Base-by-base conservation (phyloP, 1,140 invertebrate species). In the Nomia melanderi region DNA sequence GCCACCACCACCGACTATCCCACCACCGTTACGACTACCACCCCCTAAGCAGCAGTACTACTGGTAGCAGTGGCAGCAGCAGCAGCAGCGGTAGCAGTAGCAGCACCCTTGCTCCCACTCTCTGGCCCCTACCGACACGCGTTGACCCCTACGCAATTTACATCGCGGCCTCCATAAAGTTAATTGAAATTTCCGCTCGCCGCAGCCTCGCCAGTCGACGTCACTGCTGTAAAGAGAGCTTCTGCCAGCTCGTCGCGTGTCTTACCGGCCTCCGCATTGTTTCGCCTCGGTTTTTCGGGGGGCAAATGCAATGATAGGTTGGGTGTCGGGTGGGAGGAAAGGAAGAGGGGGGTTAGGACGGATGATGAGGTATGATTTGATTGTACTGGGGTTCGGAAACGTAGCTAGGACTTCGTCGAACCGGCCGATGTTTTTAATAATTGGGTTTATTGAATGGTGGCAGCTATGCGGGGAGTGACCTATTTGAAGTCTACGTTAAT, bases 81-180 rank as follows among this genome's bases (percentile, higher is more conserved):
- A 76, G 66, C 65, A 50, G 53, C 41, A 41, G 75, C 69, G 54
- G 75, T 66, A 44, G 69, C 63, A 74, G 54, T 59, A 56, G 44
- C 60, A 50, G 59, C 75, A 83, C 79, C 71, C 77, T 75, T 77
- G 75, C 84, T 79, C 83, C 79, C 72, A 76, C 71, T 77, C 74
- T 77, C 78, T 72, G 63, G 67, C 80, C 83, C 75, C 82, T 76
- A 75, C 83, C 78, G 71, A 82, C 84, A 85, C 84, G 72, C 81
- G 79, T 82, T 86, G 84, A 85, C 85, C 86, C 86, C 86, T 86
- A 86, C 85, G 81, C 85, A 86, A 86, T 87, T 87, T 87, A 87
- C 86, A 86, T 87, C 86, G 83, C 86, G 78, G 83, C 79, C 81
- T 84, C 81, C 83, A 81, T 88, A 87, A 88, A 88, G 83, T 88